Percentiles rank a stretch among this genome's conserved stretches.
These are phyloP conservation scores for Orbicella faveolata DNA, from an alignment of 64 coral and sea anemone genomes.

Conservation along the genomic window DNA sequence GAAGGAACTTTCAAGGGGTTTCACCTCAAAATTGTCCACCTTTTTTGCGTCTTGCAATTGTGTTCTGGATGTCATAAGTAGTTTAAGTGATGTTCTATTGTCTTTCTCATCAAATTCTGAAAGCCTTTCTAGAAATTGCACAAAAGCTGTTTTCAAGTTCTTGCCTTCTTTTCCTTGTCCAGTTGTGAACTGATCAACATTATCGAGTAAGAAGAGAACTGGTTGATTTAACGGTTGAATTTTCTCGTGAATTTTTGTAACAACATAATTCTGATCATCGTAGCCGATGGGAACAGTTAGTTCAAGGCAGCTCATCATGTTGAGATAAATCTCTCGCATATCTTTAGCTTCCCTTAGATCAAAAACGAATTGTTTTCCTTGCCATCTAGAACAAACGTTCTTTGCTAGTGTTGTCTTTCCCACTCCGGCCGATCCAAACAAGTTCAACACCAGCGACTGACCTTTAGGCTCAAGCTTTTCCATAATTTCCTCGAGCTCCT, in stretches of 20 bases:
- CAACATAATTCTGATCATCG: not conserved
- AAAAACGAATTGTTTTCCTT: not conserved
- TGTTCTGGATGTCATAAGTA: slow-evolving; percentile 4
- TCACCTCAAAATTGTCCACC: slow-evolving; percentile 8
- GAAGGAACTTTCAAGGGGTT: not conserved
- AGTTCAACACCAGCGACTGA: not conserved
- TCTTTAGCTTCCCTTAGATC: slow-evolving; percentile 18
- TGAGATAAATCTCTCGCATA: slow-evolving; percentile 2
- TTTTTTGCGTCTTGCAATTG: not conserved
- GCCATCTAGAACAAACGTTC: slow-evolving; percentile 1
- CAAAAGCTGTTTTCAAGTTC: not conserved
- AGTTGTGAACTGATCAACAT: slow-evolving; percentile 4
- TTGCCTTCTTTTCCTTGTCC: not conserved
- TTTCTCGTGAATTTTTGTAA: not conserved
- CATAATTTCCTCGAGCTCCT: not conserved
- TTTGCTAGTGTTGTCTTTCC: slow-evolving; percentile 25
- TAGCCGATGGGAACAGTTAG: not conserved
- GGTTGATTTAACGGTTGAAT: not conserved
- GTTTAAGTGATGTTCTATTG: not conserved
- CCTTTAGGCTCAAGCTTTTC: not conserved
- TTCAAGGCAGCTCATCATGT: not conserved
- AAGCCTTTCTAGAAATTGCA: not conserved
- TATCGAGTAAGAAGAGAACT: slow-evolving; percentile 24
- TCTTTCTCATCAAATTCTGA: not conserved
- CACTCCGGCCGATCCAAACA: not conserved